A percentile compares a stretch with the other conserved stretches of the same genome.
Evolutionary conservation across 2,113 vertebrate species (phyloP).

Genomic region (Toxotes jaculatrix): DNA sequence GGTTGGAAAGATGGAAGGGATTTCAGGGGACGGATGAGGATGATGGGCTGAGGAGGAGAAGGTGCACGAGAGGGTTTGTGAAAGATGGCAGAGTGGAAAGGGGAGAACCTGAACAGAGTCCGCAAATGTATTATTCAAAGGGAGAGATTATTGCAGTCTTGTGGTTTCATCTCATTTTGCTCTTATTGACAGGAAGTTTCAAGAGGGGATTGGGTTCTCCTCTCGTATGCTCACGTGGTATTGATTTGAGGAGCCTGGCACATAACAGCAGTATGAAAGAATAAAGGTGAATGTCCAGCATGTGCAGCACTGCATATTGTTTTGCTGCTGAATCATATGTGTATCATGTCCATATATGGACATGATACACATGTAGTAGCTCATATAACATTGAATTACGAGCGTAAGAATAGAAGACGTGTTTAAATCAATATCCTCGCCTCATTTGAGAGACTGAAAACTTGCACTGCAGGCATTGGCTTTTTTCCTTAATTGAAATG

Average conservation of each 20-base stretch:
- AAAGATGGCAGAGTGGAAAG: constrained; percentile 19
- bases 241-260: constrained; percentile 9
- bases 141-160: constrained; percentile 47
- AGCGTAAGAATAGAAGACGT: not conserved
- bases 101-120: constrained; percentile 16
- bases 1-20: constrained; percentile 25
- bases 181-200: constrained; percentile 50
- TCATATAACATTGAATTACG: too few relatives aligned
- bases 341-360: not conserved
- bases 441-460: not conserved
- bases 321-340: not conserved
- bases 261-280: not conserved
- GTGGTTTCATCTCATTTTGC: constrained; percentile 53
- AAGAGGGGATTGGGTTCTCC: constrained; percentile 10
- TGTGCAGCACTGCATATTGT: not conserved
- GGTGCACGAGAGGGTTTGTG: not conserved
- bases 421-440: not conserved
- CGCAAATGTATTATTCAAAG: constrained; percentile 58
- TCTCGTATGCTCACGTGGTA: not conserved
- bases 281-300: not conserved
- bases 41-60: constrained; percentile 18
- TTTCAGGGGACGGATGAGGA: constrained; percentile 30
- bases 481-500: constrained; percentile 50
- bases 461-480: constrained; percentile 15
- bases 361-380: too few relatives aligned